phyloP scores from a whole-genome alignment of 2,797 vertebrate genomes.

The Pantherophis alleghaniensis region DNA sequence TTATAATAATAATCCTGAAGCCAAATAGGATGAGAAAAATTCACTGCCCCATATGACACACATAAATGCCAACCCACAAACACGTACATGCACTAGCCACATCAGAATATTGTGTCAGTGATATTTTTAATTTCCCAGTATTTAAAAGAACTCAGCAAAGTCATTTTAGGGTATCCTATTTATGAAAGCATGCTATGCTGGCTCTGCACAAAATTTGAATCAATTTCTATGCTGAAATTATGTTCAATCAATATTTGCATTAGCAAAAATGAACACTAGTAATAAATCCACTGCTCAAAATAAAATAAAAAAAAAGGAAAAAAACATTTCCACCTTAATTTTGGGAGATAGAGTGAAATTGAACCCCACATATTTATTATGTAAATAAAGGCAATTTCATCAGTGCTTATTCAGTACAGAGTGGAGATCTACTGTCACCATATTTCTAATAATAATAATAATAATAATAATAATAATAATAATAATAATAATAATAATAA shows the following conservation, averaged over 20 bases:
- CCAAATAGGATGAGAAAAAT: no score
- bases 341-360: not conserved
- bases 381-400: not conserved
- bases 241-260: slow-evolving; percentile 21
- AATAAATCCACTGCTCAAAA: not conserved
- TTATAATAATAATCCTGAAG: not conserved
- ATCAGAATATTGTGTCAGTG: not conserved
- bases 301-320: not conserved
- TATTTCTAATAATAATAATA: not conserved
- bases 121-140: not conserved
- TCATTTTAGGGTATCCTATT: not conserved
- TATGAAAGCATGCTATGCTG: not conserved
- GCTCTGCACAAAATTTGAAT: slow-evolving; percentile 1
- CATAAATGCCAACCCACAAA: not conserved
- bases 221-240: fast-evolving
- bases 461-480: no score
- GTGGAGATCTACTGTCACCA: not conserved
- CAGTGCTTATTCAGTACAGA: not conserved
- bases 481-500: no score
- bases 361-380: not conserved
- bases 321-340: not conserved
- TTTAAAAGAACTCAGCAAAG: not conserved
- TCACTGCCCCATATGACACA: not conserved
- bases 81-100: not conserved
- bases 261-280: not conserved